phyloP scores from a whole-genome alignment of 2,797 vertebrate genomes.

The Aotus griseimembra region DNA sequence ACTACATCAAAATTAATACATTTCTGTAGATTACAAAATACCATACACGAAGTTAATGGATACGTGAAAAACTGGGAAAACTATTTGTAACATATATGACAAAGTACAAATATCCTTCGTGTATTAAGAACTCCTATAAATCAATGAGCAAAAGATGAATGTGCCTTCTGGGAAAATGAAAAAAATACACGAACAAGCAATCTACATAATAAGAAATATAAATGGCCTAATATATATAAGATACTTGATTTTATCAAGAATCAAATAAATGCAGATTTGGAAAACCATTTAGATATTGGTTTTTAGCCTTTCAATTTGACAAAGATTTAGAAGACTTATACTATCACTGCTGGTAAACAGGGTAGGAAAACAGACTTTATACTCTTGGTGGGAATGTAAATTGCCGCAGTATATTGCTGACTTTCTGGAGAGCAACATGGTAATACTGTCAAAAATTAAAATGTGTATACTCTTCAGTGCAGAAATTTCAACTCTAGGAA shows the following conservation, averaged over 20 bases:
- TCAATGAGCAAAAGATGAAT: background rate
- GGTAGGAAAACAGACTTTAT: background rate
- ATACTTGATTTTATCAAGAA: background rate
- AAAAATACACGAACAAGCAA: background rate
- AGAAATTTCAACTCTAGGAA: background rate
- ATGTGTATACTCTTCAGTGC: background rate
- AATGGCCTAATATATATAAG: background rate
- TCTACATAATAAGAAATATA: background rate
- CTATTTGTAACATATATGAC: background rate
- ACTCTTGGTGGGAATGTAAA: background rate
- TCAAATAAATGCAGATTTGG: background rate
- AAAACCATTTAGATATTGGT: background rate
- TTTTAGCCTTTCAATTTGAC: background rate
- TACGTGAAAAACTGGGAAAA: background rate
- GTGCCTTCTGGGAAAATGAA: background rate
- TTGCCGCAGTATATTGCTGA: background rate
- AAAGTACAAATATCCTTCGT: background rate
- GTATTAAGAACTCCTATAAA: background rate
- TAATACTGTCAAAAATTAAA: background rate
- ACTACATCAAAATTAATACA: background rate
- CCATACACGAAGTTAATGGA: background rate
- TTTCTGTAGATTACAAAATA: background rate
- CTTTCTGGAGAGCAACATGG: background rate
- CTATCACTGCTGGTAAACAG: background rate
- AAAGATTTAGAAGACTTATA: constrained; percentile 14